Conservation (phyloP, 1,140 invertebrate species). For the Drosophila nikananu region DNA sequence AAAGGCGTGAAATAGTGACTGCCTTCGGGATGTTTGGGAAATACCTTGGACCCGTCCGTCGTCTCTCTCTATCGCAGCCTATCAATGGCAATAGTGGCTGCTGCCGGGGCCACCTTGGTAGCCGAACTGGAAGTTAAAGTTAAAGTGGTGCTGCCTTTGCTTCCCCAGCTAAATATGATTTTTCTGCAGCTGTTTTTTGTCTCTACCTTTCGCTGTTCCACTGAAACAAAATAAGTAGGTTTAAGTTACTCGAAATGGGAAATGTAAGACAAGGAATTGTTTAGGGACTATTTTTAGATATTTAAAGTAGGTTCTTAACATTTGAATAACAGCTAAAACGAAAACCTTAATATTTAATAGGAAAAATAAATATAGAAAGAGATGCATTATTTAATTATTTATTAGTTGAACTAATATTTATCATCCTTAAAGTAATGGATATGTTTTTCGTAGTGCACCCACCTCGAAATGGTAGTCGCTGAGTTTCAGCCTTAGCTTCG, state of each 20-base stretch:
- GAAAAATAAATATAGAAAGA: no score
- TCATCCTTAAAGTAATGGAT: no score
- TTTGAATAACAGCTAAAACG: neutral
- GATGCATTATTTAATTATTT: no score
- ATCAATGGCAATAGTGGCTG: conserved; percentile 56
- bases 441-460: conserved; percentile 16
- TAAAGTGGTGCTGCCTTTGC: conserved; percentile 38
- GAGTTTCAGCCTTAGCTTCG: conserved; percentile 15
- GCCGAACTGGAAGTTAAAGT: conserved; percentile 33
- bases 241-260: neutral
- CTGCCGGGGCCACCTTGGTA: conserved; percentile 47
- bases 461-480: conserved; percentile 23
- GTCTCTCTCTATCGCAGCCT: conserved; percentile 58
- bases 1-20: conserved; percentile 80
- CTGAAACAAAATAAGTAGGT: neutral
- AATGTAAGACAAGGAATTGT: neutral
- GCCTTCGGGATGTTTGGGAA: conserved; percentile 48
- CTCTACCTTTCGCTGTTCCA: conserved; percentile 47
- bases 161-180: conserved; percentile 71
- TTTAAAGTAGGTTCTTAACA: no score
- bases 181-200: conserved; percentile 74
- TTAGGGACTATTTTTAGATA: neutral
- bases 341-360: no score
- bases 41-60: conserved; percentile 35
- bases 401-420: neutral